Conservation (phyloP, 2,113 vertebrate species). For the Oryzias javanicus region DNA sequence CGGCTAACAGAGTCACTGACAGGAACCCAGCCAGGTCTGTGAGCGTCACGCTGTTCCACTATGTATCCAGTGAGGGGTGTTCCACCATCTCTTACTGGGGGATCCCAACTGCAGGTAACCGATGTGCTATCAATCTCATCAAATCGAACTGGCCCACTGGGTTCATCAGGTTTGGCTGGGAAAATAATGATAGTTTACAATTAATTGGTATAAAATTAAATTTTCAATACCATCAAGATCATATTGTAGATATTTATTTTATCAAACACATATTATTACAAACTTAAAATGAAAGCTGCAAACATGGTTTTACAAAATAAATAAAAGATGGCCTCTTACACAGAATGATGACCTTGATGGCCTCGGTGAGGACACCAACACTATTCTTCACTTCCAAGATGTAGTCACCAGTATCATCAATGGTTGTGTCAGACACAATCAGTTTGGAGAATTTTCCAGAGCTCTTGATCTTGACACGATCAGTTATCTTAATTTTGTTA, state of each 20-base stretch:
- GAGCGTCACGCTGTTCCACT: slow-evolving; percentile 95
- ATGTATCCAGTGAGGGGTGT: slow-evolving; percentile 89
- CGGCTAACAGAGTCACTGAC: slow-evolving; percentile 92
- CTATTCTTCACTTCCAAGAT: slow-evolving; percentile 90
- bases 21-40: slow-evolving; percentile 95
- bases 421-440: slow-evolving; percentile 88
- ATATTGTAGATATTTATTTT: not conserved
- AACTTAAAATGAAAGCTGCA: not conserved
- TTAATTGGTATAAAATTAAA: not conserved
- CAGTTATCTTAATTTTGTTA: slow-evolving; percentile 85
- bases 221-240: not conserved
- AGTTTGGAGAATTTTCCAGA: slow-evolving; percentile 84
- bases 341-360: slow-evolving; percentile 90
- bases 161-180: slow-evolving; percentile 92
- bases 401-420: slow-evolving; percentile 90
- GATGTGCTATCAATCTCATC: slow-evolving; percentile 91
- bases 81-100: slow-evolving; percentile 90
- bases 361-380: slow-evolving; percentile 84
- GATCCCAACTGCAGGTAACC: slow-evolving; percentile 90
- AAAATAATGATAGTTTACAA: not conserved
- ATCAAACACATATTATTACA: not conserved
- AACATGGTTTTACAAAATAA: not conserved
- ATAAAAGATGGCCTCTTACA: slow-evolving; percentile 77
- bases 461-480: slow-evolving; percentile 88
- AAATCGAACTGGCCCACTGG: slow-evolving; percentile 85